Percentiles rank a stretch among this genome's conserved stretches.
Conservation (phyloP, 1,140 invertebrate genomes). For the Trachymyrmex septentrionalis region DNA sequence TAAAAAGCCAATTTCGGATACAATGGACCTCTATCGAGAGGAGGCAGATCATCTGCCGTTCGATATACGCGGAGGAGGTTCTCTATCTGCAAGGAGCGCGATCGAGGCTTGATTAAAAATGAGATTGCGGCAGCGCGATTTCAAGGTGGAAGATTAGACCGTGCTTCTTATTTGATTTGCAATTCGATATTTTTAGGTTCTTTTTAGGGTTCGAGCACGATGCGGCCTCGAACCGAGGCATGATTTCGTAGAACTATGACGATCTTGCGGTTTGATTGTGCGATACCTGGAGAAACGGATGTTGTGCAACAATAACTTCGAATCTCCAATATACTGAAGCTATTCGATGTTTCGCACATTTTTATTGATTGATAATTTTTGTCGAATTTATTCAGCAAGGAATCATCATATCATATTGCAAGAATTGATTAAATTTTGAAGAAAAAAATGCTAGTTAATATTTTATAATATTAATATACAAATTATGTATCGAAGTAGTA, state of each 20-base stretch:
- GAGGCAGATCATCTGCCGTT: slow-evolving; percentile 70
- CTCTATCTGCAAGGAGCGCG: slow-evolving; percentile 71
- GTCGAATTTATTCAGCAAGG: background rate
- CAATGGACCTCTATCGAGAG: slow-evolving; percentile 70
- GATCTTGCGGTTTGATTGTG: slow-evolving; percentile 58
- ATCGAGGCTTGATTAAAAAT: slow-evolving; percentile 81
- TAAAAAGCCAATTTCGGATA: slow-evolving; percentile 82
- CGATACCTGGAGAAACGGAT: slow-evolving; percentile 5
- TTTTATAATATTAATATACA: background rate
- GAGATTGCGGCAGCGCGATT: slow-evolving; percentile 79
- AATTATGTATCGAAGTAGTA: background rate
- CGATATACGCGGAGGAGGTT: slow-evolving; percentile 66
- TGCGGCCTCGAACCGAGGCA: slow-evolving; percentile 13
- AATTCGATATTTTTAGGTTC: slow-evolving; percentile 74
- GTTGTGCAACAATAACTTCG: background rate
- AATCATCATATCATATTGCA: background rate
- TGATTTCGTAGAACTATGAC: slow-evolving; percentile 59
- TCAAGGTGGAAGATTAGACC: slow-evolving; percentile 79
- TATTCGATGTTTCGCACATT: background rate
- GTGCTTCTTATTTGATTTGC: slow-evolving; percentile 81
- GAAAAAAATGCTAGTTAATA: background rate
- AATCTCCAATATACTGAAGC: background rate
- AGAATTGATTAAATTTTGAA: background rate
- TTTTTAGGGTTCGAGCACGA: slow-evolving; percentile 39
- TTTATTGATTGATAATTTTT: background rate